Conservation (phyloP, 2,888 invertebrate species). For the Pachliopta kotzebuea region DNA sequence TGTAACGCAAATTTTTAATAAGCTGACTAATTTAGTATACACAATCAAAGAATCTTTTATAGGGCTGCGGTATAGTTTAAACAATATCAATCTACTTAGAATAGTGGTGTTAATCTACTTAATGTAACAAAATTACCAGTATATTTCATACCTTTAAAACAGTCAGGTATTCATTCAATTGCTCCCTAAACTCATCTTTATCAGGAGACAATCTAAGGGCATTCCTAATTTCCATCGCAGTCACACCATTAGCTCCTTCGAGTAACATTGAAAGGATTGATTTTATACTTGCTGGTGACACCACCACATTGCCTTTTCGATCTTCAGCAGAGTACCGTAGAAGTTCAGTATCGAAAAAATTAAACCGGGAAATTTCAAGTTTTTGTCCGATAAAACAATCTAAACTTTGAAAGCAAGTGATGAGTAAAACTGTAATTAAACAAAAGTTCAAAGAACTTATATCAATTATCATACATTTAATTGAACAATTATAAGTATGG, state of each 20-base stretch:
- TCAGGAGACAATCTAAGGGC: constrained; percentile 77
- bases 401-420: constrained; percentile 43
- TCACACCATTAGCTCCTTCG: constrained; percentile 81
- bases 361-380: constrained; percentile 54
- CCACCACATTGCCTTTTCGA: constrained; percentile 77
- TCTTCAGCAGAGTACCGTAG: constrained; percentile 65
- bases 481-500: not conserved
- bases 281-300: constrained; percentile 85
- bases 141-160: constrained; percentile 56
- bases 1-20: too few species aligned
- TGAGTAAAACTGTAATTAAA: constrained; percentile 45
- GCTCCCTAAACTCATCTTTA: constrained; percentile 55
- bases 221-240: constrained; percentile 79
- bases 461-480: not conserved
- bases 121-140: not conserved
- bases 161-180: constrained; percentile 49
- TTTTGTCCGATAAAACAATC: constrained; percentile 38
- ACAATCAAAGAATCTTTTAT: too few species aligned
- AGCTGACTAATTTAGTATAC: too few species aligned
- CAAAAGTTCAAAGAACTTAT: not conserved
- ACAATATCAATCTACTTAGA: too few species aligned
- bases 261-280: constrained; percentile 81
- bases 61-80: too few species aligned
- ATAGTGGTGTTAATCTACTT: too few species aligned
- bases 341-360: constrained; percentile 80